Evolutionary conservation across 2,888 invertebrate species (phyloP).

Genomic region (Amphipyra berbera): DNA sequence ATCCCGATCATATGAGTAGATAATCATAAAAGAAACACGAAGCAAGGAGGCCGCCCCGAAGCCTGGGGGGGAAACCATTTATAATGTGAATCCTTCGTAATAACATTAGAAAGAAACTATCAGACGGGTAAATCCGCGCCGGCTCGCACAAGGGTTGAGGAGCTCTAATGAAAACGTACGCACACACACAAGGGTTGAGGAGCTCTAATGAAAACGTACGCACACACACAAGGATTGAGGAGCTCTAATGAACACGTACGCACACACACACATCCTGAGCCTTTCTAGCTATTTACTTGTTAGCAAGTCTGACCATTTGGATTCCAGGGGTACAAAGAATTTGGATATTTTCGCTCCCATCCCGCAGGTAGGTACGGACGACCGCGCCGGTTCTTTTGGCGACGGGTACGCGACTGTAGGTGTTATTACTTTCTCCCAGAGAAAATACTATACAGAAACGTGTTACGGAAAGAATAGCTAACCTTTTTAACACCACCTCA

Average conservation of each 20-base stretch:
- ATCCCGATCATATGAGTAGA: constrained; percentile 5
- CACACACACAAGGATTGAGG: constrained; percentile 8
- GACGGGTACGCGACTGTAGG: not conserved
- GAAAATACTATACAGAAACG: constrained; percentile 4
- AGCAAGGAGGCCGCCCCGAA: not conserved
- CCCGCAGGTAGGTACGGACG: constrained; percentile 11
- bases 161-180: constrained; percentile 27
- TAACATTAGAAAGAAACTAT: constrained; percentile 26
- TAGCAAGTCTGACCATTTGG: constrained; percentile 17
- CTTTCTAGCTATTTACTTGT: constrained; percentile 32
- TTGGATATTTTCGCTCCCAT: constrained; percentile 9
- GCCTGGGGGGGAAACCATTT: constrained; percentile 11
- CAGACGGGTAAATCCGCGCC: not conserved
- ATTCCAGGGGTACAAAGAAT: constrained; percentile 13
- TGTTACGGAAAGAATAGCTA: constrained; percentile 3
- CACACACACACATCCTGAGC: constrained; percentile 19
- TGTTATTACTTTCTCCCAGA: constrained; percentile 1
- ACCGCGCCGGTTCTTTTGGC: constrained; percentile 1
- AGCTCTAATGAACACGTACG: constrained; percentile 26
- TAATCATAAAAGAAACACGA: constrained; percentile 4
- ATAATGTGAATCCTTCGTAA: constrained; percentile 11
- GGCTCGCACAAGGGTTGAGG: constrained; percentile 2
- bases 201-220: constrained; percentile 27
- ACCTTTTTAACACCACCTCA: constrained; percentile 11
- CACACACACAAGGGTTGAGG: constrained; percentile 13